Evolutionary conservation across 1,140 invertebrate species (phyloP), one percentile per base, ranked within the genome.

Genomic region (Drosophila fuyamai): DNA sequence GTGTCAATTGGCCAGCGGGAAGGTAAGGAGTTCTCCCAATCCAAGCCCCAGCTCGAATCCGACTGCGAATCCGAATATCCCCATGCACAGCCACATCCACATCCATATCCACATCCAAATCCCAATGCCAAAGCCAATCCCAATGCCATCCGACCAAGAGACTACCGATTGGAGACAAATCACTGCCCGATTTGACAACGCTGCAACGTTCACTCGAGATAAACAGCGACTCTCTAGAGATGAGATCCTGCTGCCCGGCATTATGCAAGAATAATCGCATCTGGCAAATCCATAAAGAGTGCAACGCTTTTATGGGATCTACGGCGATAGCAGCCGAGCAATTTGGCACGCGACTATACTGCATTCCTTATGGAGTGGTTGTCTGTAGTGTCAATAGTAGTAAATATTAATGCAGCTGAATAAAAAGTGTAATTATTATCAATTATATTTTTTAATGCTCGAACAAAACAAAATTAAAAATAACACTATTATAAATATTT

Each of bases 171-270:
- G 68, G 79, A 85, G 82, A 85, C 82, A 85, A 86, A 85, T 85
- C 82, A 74, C 82, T 85, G 81, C 83, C 38, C 81, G 81, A 79
- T 85, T 84, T 86, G 81, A 85, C 82, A 86, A 72, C 77, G 56
- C 55, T 55, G 43, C 68, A 71, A 29, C 66, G 53, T 71, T 71
- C 68, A 57, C 53, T 18, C 13, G 43, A 36, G 65, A 71, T 71
- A 58, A 50, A 54, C 65, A 68, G 65, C 47, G 6, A 35, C 53
- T 60, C 75, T 54, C 75, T 71, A 71, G 68, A 71, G 68, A 71
- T 71, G 68, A 29, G 46, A 48, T 66, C 57, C 38, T 48, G 36
- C 14, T 10, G 29, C n/a, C 23, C 1, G 38, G 40, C 14, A 59
- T 61, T 44, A 60, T 61, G 56, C 54, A 60, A 18, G n/a, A 16